These are phyloP conservation scores for Hydrophis major DNA, from an alignment of 2,797 vertebrate genomes.

Conservation along the genomic window DNA sequence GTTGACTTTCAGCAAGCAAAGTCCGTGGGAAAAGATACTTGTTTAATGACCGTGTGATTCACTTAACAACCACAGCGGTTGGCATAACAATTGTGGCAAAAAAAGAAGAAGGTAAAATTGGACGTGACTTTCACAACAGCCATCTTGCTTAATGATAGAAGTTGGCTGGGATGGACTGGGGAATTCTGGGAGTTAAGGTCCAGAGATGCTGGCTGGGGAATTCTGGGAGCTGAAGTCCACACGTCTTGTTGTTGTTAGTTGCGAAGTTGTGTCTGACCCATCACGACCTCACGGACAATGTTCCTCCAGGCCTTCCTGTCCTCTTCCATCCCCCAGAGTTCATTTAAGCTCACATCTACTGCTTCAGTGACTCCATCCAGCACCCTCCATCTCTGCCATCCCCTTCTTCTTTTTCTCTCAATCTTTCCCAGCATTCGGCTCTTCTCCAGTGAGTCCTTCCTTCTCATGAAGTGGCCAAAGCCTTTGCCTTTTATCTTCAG, in stretches of 20 bases:
- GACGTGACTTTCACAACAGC: background rate
- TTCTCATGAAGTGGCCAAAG: too few species aligned
- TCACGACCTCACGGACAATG: too few species aligned
- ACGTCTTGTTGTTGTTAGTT: background rate
- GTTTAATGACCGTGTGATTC: background rate
- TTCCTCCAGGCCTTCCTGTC: too few species aligned
- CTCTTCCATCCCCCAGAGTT: too few species aligned
- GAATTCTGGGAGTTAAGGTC: background rate
- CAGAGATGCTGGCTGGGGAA: background rate
- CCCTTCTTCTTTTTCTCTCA: too few species aligned
- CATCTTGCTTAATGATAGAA: background rate
- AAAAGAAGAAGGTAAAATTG: background rate
- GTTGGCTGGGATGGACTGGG: background rate
- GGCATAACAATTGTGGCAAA: background rate
- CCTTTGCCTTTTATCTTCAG: too few species aligned
- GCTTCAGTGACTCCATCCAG: too few species aligned
- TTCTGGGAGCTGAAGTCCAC: background rate
- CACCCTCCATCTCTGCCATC: too few species aligned
- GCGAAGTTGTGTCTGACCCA: too few species aligned
- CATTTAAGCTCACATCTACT: too few species aligned
- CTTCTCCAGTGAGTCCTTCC: too few species aligned
- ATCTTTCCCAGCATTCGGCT: too few species aligned
- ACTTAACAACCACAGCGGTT: background rate
- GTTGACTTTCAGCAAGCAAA: background rate
- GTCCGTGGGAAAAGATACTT: background rate